Evolutionary conservation across 2,797 vertebrate species (phyloP), one percentile per base, ranked within the genome.

Genomic region (Rhynchotus rufescens): DNA sequence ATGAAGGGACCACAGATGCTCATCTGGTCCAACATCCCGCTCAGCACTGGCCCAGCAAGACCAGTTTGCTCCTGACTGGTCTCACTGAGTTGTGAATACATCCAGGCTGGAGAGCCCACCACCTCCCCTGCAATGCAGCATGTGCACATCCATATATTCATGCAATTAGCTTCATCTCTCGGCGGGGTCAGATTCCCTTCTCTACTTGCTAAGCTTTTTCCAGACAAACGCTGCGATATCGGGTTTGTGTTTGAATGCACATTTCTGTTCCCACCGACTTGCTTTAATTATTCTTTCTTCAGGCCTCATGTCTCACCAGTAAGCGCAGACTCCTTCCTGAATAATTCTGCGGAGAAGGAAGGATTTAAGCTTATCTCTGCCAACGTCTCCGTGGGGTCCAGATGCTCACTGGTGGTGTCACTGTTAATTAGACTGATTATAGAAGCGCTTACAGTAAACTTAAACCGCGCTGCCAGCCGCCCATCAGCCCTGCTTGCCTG

Each of bases 401-500:
- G 86, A 65, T 87, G 89, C 86, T 93, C 11, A 0, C 80, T 79
- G 21, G 15, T n/a, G 67, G 71, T 93, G 82, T 89, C 93, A 68
- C 68, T 92, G 82, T 71, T 95, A 93, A 94, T 96, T 94, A 96
- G 71, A 19, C 57, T 81, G 77, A 84, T 87, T 93, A 79, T 57
- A 75, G 90, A 83, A 74, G 60, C 52, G 52, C 77, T 92, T 86
- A 20, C 67, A 59, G 77, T 23, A 86, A 93, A 92, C 68, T 79
- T 94, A 30, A 89, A 23, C 32, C 54, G 90, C 87, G 67, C 67
- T 94, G 86, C 94, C 88, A 93, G 57, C 79, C 73, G 40, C 5
- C 0, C 38, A 73, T 76, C 94, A 79, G 49, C 42, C 92, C 92
- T 93, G 92, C 88, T 84, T 76, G 69, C 73, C 69, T 87, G 80